Evolutionary conservation across 1,140 invertebrate species (phyloP).

Genomic region (Hyposmocoma kahamanoa): DNA sequence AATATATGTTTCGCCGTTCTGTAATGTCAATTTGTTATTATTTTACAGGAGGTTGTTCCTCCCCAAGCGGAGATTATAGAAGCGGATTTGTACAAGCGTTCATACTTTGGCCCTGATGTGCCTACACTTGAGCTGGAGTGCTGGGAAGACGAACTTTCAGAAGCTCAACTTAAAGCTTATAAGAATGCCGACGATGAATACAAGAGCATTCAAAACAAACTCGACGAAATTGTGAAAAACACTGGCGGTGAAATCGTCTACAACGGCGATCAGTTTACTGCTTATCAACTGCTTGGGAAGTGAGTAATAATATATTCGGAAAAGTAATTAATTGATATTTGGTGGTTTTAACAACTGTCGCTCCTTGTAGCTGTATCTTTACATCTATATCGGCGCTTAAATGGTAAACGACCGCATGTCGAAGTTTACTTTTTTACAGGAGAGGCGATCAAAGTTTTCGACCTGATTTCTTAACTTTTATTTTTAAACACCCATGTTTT

Average conservation of each 20-base stretch:
- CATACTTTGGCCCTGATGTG: conserved; percentile 68
- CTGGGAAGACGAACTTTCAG: conserved; percentile 78
- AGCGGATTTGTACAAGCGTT: conserved; percentile 60
- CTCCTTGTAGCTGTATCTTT: no score
- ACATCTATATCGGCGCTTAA: no score
- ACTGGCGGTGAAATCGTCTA: conserved; percentile 77
- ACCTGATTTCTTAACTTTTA: no score
- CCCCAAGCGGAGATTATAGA: conserved; percentile 64
- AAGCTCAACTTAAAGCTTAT: conserved; percentile 74
- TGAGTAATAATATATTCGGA: conserved; percentile 42
- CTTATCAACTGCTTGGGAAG: conserved; percentile 75
- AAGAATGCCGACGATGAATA: conserved; percentile 76
- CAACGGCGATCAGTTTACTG: conserved; percentile 76
- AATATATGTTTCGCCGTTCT: no score
- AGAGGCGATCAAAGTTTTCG: no score
- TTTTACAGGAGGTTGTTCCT: conserved; percentile 34
- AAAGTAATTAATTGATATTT: no score
- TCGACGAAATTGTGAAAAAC: conserved; percentile 73
- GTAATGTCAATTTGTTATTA: no score
- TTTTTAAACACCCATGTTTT: no score
- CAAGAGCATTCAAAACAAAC: conserved; percentile 74
- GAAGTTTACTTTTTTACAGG: no score
- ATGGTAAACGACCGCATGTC: no score
- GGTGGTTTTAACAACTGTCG: no score
- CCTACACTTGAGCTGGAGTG: conserved; percentile 79